A percentile compares a stretch with the other conserved stretches of the same genome.
These are phyloP conservation scores for Argyrosomus regius DNA, from an alignment of 2,797 vertebrate species.

Conservation along the genomic window DNA sequence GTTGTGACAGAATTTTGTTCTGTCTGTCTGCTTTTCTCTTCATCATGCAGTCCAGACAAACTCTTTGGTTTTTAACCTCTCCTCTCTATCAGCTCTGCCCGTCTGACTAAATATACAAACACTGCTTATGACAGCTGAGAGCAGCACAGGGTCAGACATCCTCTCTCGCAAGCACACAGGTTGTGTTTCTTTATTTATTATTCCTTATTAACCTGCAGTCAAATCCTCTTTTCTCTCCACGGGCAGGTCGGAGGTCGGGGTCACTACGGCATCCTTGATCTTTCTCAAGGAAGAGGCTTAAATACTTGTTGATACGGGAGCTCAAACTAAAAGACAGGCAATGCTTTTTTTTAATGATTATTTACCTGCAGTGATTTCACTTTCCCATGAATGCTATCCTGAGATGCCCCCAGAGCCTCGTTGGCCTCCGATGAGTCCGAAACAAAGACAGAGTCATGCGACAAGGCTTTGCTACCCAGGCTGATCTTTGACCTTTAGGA, in stretches of 20 bases:
- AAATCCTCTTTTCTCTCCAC: conserved; percentile 26
- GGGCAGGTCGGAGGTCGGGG: conserved; percentile 12
- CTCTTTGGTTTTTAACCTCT: not conserved
- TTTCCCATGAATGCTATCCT: conserved; percentile 88
- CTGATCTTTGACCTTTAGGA: conserved; percentile 86
- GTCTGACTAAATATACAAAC: conserved; percentile 43
- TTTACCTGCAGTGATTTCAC: conserved; percentile 91
- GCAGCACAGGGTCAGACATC: conserved; percentile 7
- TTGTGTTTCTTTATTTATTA: conserved; percentile 8
- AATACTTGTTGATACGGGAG: not conserved
- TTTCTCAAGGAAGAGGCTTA: not conserved
- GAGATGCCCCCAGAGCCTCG: conserved; percentile 76
- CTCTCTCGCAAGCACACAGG: conserved; percentile 12
- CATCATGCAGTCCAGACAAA: conserved; percentile 23
- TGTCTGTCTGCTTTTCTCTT: conserved; percentile 36
- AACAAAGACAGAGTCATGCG: conserved; percentile 93
- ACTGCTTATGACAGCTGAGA: conserved; percentile 9
- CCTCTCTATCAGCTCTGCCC: not conserved
- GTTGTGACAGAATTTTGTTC: conserved; percentile 53
- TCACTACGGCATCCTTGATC: not conserved
- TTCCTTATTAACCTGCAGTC: conserved; percentile 1
- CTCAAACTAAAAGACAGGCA: not conserved
- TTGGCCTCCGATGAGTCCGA: conserved; percentile 83
- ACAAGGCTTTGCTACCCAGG: conserved; percentile 90
- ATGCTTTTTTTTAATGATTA: not conserved